These are phyloP conservation scores for Prenolepis imparis DNA, from an alignment of 2,888 invertebrate genomes.

Conservation along the genomic window DNA sequence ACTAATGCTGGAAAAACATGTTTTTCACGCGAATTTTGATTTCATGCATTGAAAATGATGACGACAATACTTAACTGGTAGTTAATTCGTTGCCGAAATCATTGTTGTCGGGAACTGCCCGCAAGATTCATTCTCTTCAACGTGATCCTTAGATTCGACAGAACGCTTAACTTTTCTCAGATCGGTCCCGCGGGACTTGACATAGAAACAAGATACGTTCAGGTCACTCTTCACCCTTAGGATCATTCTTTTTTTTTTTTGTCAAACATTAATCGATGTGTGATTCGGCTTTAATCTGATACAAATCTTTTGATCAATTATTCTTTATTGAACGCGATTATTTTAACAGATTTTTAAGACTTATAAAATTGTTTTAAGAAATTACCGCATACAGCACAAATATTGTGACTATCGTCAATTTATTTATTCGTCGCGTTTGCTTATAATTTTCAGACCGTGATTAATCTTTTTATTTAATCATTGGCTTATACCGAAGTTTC, in stretches of 20 bases:
- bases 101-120: neutral
- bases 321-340: neutral
- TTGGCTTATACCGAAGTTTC: too few species aligned
- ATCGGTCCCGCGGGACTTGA: neutral
- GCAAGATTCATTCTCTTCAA: neutral
- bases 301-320: neutral
- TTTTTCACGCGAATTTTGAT: neutral
- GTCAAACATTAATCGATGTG: neutral
- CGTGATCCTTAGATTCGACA: neutral
- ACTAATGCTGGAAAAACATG: neutral
- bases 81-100: neutral
- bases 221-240: neutral
- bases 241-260: neutral
- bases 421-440: too few species aligned
- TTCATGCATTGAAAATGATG: neutral
- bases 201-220: neutral
- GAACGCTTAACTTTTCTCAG: neutral
- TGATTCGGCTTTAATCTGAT: neutral
- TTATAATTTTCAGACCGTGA: too few species aligned
- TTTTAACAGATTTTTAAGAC: neutral
- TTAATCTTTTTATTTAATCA: too few species aligned
- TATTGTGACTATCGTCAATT: too few species aligned
- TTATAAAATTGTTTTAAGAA: too few species aligned
- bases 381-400: too few species aligned
- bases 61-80: neutral